Base-by-base conservation (phyloP, 1,140 invertebrate species). In the Lordiphosa mommai region DNA sequence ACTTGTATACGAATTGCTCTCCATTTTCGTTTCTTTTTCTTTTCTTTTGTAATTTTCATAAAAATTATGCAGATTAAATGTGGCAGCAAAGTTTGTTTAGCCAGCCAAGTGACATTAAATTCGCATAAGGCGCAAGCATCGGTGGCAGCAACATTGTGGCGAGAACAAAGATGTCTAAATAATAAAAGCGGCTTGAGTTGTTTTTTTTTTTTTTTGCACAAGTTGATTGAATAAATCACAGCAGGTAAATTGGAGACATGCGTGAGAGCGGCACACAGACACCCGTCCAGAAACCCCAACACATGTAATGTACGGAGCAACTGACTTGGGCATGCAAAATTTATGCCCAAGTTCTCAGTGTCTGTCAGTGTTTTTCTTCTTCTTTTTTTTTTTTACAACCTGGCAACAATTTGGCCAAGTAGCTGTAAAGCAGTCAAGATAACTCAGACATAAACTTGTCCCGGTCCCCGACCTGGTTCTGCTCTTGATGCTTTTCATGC, bases 41-140 rank as follows among this genome's bases (percentile, higher is more conserved):
- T 23, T 16, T 8, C 13, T 16, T 14, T 43, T 30, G 66, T 49
- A 49, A 69, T 60, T 68, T 68, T 82, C 67, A 82, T 72, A 72
- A 84, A 84, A 76, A 76, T 84, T 82, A 84, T 82, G 76, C 71
- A 82, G 76, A 82, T 82, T 82, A 82, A 84, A 84, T 84, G 77
- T 72, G 77, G 66, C 76, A 80, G 60, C 38, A 52, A 61, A 34
- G 58, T 61, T 71, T 59, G 37, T 29, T 68, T 68, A 68, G 63
- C 46, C 61, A 58, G 44, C 43, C 51, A 70, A 70, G 60, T 61
- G 74, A 74, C 76, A 80, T 80, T 80, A 82, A 80, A 82, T 69
- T 82, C 74, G 53, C 76, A 71, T 80, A 82, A 77, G 53, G 56
- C 43, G 51, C 51, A 61, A 30, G 5, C 8, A 48, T 13, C 2